Conservation (phyloP, 2,113 vertebrate genomes). For the Poeciliopsis occidentalis region DNA sequence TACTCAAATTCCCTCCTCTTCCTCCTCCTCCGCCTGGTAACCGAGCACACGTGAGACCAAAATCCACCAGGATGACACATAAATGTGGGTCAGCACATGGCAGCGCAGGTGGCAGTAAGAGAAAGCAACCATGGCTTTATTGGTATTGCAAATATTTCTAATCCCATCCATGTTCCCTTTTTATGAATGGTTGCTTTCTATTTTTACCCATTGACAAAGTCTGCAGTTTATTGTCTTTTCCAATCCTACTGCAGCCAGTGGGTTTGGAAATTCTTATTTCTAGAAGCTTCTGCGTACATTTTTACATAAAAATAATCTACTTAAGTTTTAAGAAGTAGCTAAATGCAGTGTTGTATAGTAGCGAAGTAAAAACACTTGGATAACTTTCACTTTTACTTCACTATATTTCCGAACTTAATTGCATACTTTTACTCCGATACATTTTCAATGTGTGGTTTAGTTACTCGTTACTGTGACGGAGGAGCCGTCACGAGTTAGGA, state of each 20-base stretch:
- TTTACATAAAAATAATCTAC: no score
- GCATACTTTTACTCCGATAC: no score
- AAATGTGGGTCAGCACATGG: conserved; percentile 61
- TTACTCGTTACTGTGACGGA: no score
- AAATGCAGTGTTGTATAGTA: no score
- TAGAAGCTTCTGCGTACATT: not conserved
- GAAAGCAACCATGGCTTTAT: conserved; percentile 22
- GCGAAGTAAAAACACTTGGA: no score
- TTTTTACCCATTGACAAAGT: conserved; percentile 55
- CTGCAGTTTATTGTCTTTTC: conserved; percentile 30
- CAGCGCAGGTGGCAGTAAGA: conserved; percentile 49
- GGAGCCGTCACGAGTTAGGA: no score
- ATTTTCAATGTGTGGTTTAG: no score
- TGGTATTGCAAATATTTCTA: conserved; percentile 57
- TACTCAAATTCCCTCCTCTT: conserved; percentile 13
- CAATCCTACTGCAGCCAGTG: not conserved
- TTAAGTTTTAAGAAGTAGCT: no score
- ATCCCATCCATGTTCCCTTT: conserved; percentile 47
- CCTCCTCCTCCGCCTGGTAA: conserved; percentile 11
- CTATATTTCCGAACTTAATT: no score
- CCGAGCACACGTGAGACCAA: conserved; percentile 20
- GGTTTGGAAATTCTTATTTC: conserved; percentile 37
- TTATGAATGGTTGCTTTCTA: conserved; percentile 42
- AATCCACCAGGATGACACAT: conserved; percentile 40
- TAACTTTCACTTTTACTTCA: no score